Base-by-base conservation (phyloP, 2,888 invertebrate species). In the Stomorhina lunata region DNA sequence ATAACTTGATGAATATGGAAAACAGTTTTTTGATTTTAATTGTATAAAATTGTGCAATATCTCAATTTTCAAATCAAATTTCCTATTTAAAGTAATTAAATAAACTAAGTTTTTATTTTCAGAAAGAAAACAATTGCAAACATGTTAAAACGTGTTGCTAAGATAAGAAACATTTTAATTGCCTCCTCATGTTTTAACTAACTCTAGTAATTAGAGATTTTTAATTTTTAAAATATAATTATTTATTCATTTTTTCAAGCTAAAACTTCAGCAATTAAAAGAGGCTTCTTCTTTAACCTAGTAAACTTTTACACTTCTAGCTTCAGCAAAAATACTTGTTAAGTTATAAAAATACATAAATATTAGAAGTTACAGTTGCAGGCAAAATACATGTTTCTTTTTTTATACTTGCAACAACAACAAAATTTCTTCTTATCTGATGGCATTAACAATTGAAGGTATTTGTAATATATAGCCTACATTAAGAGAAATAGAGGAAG, bases 201-300 rank as follows among this genome's bases (percentile, higher is more conserved):
- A 32, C 34, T 10, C 17, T 22, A 25, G 57, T 57, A 59, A 59
- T 68, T 59, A 59, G 20, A 22, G 29, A 27, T 66, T 37, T 43
- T 55, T n/a, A 34, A 40, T 20, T 59, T 48, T 50, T 29, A 57
- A 29, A 55, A 15, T 37, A 57, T 48, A 0, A 25, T 53, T 48
- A 48, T 61, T 50, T 34, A n/a, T 32, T n/a, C n/a, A n/a, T n/a
- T n/a, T 43, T 75, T 12, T 40, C 2, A 15, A 7, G 50, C 22
- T 12, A 20, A 17, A 48, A 61, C 12, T 72, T 61, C 9, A n/a
- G 5, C 34, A 17, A 34, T 45, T 20, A 63, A 71, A 71, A 25
- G 3, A 48, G n/a, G n/a, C n/a, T n/a, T n/a, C 22, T 79, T 65
- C 66, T 40, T 72, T 66, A 72, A 66, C 65, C 72, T 27, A 72